Evolutionary conservation across 2,888 invertebrate species (phyloP).

Genomic region (Trissoscelio sp.): DNA sequence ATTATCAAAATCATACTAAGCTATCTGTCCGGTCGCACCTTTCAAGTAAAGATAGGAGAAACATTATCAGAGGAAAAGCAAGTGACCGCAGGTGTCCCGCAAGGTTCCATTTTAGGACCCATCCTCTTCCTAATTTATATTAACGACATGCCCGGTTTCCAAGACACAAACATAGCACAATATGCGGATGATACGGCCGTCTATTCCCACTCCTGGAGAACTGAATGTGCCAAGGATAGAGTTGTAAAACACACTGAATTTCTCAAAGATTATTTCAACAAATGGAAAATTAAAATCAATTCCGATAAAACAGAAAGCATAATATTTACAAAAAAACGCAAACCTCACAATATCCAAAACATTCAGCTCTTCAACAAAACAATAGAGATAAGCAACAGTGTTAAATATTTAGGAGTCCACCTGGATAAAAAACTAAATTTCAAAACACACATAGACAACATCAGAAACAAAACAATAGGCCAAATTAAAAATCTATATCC

Average conservation of each 20-base stretch:
- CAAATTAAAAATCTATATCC: conserved; percentile 34
- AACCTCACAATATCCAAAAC: not conserved
- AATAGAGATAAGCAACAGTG: not conserved
- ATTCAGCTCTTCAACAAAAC: not conserved
- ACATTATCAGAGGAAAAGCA: not conserved
- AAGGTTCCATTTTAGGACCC: conserved; percentile 7
- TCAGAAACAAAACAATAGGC: conserved; percentile 18
- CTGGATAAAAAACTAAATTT: conserved; percentile 14
- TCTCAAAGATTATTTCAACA: too few relatives aligned
- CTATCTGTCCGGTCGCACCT: not conserved
- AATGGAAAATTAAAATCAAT: conserved; percentile 32
- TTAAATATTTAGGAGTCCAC: conserved; percentile 6
- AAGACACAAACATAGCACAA: too few relatives aligned
- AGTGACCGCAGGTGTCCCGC: not conserved
- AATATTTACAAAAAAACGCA: conserved; percentile 2
- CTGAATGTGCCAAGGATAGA: conserved; percentile 5
- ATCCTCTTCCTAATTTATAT: not conserved
- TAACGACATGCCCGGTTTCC: not conserved
- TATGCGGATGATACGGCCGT: too few relatives aligned
- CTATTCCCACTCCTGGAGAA: too few relatives aligned
- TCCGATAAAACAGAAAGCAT: conserved; percentile 18
- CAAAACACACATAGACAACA: conserved; percentile 1
- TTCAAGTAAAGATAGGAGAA: not conserved
- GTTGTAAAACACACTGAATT: not conserved
- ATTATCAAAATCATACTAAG: not conserved